Base-by-base conservation (phyloP, 2,888 invertebrate genomes). In the Notodonta dromedarius region DNA sequence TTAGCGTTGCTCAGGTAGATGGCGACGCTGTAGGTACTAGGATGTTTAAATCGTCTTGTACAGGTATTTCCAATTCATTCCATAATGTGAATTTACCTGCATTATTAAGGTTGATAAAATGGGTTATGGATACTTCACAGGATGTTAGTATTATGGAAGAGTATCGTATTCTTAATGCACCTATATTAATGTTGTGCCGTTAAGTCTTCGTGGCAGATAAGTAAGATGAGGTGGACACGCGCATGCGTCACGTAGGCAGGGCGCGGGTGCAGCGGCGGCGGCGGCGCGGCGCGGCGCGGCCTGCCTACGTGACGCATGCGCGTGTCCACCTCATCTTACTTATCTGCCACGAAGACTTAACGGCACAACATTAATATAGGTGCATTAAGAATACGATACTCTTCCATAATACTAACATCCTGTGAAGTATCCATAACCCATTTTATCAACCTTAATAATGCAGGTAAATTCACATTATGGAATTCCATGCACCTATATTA, bases 1-100 rank as follows among this genome's bases (percentile, higher is more conserved):
- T 66, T 62, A 32, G 13, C 2, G 8, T 16, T 35, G 7, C 4
- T 3, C 9, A 14, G 44, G 62, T 61, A 74, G 74, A 75, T 74
- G 74, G 74, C 71, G 69, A 59, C 2, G 24, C 1, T 24, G 2
- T 24, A 24, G 24, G 24, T 24, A 24, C 24, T 24, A 24, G 24
- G 24, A 24, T 24, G 24, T 24, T 24, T 24, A 2, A 24, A 24
- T 24, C 24, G 2, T 24, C 24, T 24, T 24, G 24, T 24, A 24
- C 2, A 24, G 24, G 24, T 24, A 24, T 24, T 35, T 35, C 35
- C 5, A 35, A 35, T 35, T 35, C 35, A 5, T 7, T 35, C 7
- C 6, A 7, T 35, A 6, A n/a, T 35, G 5, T 35, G 35, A 5
- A 35, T 7, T 35, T 6, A 35, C 35, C 7, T 35, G 5, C 6